Percentiles rank a stretch among this genome's conserved stretches.
These are phyloP conservation scores for Pantelozetes paolii DNA, from an alignment of 2,888 invertebrate species.

Conservation along the genomic window DNA sequence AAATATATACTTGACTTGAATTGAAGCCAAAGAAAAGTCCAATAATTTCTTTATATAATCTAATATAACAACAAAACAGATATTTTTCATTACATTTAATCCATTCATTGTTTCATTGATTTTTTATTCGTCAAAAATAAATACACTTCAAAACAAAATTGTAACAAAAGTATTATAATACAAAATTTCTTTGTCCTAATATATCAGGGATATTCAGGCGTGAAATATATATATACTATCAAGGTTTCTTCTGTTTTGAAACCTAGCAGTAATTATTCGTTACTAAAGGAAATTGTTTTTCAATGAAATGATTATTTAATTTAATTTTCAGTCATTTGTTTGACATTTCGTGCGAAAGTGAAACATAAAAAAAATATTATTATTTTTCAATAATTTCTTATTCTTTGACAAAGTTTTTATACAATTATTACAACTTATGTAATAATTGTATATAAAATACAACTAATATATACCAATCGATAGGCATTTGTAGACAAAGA, in stretches of 20 bases:
- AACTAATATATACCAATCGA: neutral
- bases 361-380: neutral
- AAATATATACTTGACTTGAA: neutral
- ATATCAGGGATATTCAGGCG: too few species aligned
- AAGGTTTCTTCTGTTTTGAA: too few species aligned
- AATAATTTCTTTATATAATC: neutral
- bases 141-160: too few species aligned
- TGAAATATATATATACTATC: too few species aligned
- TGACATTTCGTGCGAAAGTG: too few species aligned
- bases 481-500: neutral
- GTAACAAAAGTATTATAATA: too few species aligned
- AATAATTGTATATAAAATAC: neutral
- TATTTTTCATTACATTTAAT: constrained; percentile 3
- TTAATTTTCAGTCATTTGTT: too few species aligned
- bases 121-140: too few species aligned
- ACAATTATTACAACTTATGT: constrained; percentile 1
- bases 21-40: neutral
- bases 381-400: neutral
- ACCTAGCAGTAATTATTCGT: too few species aligned
- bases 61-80: neutral
- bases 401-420: neutral
- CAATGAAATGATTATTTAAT: too few species aligned
- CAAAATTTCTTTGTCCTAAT: too few species aligned
- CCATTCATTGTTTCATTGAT: neutral
- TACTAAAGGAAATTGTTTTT: too few species aligned